These are phyloP conservation scores for Pempheris klunzingeri DNA, from an alignment of 2,797 vertebrate genomes.

Conservation along the genomic window DNA sequence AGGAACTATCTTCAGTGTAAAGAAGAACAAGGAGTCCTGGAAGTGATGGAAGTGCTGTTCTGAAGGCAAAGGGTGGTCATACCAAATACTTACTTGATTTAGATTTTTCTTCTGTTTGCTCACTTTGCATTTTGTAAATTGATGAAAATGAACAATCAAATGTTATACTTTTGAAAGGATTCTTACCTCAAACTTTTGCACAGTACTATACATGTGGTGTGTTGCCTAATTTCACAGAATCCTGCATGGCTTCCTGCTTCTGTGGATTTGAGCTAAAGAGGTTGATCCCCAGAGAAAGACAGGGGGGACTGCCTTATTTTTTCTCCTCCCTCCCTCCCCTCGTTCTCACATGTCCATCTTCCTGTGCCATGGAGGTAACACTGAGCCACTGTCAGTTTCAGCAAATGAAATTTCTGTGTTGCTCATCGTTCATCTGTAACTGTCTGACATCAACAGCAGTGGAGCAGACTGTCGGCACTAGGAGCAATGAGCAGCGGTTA, in stretches of 20 bases:
- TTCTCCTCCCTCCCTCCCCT: conserved; percentile 1
- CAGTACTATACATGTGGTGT: conserved; percentile 10
- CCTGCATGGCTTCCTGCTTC: conserved; percentile 54
- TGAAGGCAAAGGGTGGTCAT: too few species aligned
- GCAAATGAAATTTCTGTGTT: not conserved
- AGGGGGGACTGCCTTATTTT: conserved; percentile 12
- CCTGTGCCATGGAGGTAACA: conserved; percentile 33
- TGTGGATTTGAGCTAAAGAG: conserved; percentile 53
- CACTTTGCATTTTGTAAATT: too few species aligned
- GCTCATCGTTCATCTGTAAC: conserved; percentile 8
- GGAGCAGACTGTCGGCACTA: too few species aligned
- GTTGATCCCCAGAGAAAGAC: conserved; percentile 58
- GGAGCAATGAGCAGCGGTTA: not conserved
- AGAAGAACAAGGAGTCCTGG: too few species aligned
- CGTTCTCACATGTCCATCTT: conserved; percentile 53
- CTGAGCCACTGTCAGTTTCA: conserved; percentile 6
- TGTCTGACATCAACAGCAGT: not conserved
- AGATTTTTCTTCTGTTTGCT: too few species aligned
- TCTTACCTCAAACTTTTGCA: not conserved
- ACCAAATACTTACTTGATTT: too few species aligned
- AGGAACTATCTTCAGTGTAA: too few species aligned
- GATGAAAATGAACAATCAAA: too few species aligned
- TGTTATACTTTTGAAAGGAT: too few species aligned
- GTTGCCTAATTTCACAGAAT: conserved; percentile 56
- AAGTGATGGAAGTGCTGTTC: too few species aligned